Evolutionary conservation across 2,797 vertebrate species (phyloP).

Genomic region (Lutjanus argentimaculatus): DNA sequence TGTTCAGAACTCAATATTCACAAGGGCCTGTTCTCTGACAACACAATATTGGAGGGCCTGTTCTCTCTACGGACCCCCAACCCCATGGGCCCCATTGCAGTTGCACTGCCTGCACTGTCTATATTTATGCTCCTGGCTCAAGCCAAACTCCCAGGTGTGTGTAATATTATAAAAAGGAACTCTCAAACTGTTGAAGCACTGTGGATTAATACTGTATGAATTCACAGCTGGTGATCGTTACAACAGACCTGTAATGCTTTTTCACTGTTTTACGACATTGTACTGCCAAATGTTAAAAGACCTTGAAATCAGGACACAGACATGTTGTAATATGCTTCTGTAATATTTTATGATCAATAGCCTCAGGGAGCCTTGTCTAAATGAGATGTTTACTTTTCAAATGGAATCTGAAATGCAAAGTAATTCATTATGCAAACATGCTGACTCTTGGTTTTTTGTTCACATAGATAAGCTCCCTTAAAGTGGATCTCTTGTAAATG

Average conservation of each 20-base stretch:
- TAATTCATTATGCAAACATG: slow-evolving; percentile 63
- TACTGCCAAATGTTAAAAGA: slow-evolving; percentile 23
- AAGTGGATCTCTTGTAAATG: slow-evolving; percentile 51
- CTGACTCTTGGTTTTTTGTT: slow-evolving; percentile 47
- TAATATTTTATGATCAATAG: slow-evolving; percentile 64
- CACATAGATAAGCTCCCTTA: slow-evolving; percentile 33
- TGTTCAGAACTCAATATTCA: no score
- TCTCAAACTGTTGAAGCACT: slow-evolving; percentile 9
- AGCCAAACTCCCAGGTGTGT: slow-evolving; percentile 4
- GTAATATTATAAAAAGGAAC: not conserved
- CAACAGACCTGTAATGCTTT: not conserved
- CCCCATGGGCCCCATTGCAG: no score
- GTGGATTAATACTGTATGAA: slow-evolving; percentile 30
- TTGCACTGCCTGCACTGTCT: no score
- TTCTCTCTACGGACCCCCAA: no score
- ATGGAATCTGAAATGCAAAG: slow-evolving; percentile 64
- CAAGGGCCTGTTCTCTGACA: no score
- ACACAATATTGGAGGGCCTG: no score
- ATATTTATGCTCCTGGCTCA: not conserved
- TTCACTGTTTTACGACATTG: slow-evolving; percentile 21
- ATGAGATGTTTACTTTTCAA: slow-evolving; percentile 70
- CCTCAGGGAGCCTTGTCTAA: slow-evolving; percentile 45
- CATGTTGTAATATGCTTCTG: slow-evolving; percentile 28
- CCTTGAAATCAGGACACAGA: slow-evolving; percentile 38
- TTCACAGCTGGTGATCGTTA: slow-evolving; percentile 21